Evolutionary conservation across 2,113 vertebrate genomes (phyloP).

Genomic region (Dinomys branickii): DNA sequence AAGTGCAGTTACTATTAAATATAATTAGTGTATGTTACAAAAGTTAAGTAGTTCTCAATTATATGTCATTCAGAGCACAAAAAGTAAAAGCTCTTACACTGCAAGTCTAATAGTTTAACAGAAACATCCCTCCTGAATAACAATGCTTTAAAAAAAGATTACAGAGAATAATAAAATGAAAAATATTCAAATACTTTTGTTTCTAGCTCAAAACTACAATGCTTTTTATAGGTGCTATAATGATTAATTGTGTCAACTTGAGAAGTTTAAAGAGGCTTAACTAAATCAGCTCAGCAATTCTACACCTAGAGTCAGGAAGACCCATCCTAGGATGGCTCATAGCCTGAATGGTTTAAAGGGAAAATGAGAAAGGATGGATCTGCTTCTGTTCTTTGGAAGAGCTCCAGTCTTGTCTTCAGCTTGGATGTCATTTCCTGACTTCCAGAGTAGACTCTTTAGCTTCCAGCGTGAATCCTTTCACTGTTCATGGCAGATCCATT

Average conservation of each 20-base stretch:
- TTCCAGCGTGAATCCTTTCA: too few species aligned
- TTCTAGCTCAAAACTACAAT: not conserved
- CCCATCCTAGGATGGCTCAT: too few species aligned
- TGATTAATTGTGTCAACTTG: not conserved
- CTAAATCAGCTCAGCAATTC: too few species aligned
- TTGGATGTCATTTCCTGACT: too few species aligned
- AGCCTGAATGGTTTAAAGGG: too few species aligned
- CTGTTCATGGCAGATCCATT: too few species aligned
- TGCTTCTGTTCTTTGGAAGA: too few species aligned
- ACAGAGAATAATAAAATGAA: slow-evolving; percentile 30
- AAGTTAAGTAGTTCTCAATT: slow-evolving; percentile 54
- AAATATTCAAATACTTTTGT: slow-evolving; percentile 55
- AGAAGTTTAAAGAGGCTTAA: too few species aligned
- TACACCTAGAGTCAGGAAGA: too few species aligned
- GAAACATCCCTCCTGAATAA: not conserved
- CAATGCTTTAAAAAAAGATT: slow-evolving; percentile 27
- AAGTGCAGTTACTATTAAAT: slow-evolving; percentile 12
- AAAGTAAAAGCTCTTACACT: not conserved
- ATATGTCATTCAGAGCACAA: slow-evolving; percentile 50
- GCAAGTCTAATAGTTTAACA: slow-evolving; percentile 12
- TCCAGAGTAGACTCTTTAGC: too few species aligned
- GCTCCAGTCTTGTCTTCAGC: too few species aligned
- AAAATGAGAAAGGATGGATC: too few species aligned
- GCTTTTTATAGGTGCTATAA: not conserved
- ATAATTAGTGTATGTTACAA: slow-evolving; percentile 41